A percentile compares a stretch with the other conserved stretches of the same genome.
These are phyloP conservation scores for Brienomyrus longianalis DNA, from an alignment of 2,113 vertebrate species.

Conservation along the genomic window DNA sequence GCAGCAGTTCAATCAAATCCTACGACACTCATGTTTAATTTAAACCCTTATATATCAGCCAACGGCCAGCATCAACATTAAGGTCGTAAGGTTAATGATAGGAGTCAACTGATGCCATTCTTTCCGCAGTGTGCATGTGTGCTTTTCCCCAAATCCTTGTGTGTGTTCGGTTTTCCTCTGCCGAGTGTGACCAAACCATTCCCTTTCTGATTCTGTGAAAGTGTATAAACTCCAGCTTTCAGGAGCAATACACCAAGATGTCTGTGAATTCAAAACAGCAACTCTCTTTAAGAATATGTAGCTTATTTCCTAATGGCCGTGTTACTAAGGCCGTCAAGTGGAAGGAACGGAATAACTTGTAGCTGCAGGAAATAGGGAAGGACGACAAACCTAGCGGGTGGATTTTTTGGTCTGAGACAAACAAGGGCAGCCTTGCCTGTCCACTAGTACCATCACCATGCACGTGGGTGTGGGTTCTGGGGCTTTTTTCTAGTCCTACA, in stretches of 20 bases:
- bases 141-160: background rate
- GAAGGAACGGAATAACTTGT: background rate
- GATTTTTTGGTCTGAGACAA: background rate
- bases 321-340: background rate
- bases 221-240: background rate
- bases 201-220: background rate
- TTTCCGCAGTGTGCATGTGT: background rate
- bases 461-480: background rate
- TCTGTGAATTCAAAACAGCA: background rate
- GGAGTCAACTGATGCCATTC: background rate
- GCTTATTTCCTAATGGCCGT: background rate
- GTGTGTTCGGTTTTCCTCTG: background rate
- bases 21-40: background rate
- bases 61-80: background rate
- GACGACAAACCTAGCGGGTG: background rate
- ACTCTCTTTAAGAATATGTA: background rate
- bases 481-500: background rate
- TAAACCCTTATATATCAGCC: background rate
- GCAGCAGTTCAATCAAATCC: background rate
- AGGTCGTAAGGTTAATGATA: background rate
- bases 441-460: background rate
- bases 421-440: background rate
- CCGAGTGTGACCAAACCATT: background rate
- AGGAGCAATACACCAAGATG: background rate
- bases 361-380: background rate